phyloP scores from a whole-genome alignment of 2,888 invertebrate species.

The Orthonevra nobilis region DNA sequence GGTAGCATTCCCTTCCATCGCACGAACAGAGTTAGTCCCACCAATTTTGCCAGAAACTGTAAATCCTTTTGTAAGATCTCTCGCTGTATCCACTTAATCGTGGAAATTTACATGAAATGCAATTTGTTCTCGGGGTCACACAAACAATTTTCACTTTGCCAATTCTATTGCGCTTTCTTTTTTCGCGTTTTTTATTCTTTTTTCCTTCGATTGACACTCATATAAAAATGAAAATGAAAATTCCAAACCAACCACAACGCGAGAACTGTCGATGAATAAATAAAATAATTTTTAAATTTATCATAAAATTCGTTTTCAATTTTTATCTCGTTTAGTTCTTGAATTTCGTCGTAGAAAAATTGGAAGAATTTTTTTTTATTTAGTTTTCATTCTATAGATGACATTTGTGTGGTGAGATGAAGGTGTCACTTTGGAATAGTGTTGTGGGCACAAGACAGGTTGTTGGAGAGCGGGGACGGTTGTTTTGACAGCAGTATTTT shows the following conservation, averaged over 20 bases:
- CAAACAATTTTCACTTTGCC: slow-evolving; percentile 48
- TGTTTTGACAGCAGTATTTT: slow-evolving; percentile 65
- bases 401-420: slow-evolving; percentile 32
- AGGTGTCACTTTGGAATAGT: slow-evolving; percentile 9
- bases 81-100: no score
- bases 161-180: slow-evolving; percentile 41
- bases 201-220: no score
- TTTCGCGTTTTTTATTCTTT: slow-evolving; percentile 12
- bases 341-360: slow-evolving; percentile 51
- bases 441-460: not conserved
- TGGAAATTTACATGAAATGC: slow-evolving; percentile 20
- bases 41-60: slow-evolving; percentile 21
- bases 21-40: slow-evolving; percentile 45
- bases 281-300: slow-evolving; percentile 18
- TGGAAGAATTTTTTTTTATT: slow-evolving; percentile 9
- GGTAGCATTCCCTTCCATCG: slow-evolving; percentile 53
- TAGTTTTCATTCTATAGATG: slow-evolving; percentile 31
- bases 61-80: no score
- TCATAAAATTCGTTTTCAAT: slow-evolving; percentile 9
- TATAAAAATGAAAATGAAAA: no score
- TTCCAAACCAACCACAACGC: not conserved
- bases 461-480: not conserved
- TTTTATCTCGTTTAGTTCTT: slow-evolving; percentile 37
- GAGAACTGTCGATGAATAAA: not conserved
- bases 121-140: not conserved